phyloP scores from a whole-genome alignment of 2,113 vertebrate species.

The Epinephelus fuscoguttatus region DNA sequence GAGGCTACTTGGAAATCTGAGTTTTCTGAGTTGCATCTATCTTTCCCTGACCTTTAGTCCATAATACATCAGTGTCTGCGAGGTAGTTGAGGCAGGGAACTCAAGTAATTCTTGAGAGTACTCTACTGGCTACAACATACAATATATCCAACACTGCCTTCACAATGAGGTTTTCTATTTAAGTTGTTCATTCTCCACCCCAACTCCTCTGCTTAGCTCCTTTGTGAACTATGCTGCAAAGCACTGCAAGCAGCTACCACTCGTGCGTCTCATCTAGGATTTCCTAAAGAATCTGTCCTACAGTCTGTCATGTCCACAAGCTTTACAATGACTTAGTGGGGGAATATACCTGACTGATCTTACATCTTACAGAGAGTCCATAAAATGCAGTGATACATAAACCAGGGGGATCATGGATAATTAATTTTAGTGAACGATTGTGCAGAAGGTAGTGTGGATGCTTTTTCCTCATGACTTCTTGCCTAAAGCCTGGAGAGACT shows the following conservation, averaged over 20 bases:
- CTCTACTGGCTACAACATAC: background rate
- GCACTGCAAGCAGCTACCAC: background rate
- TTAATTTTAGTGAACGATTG: conserved; percentile 53
- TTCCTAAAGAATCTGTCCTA: conserved; percentile 18
- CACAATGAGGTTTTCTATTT: background rate
- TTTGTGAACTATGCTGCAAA: conserved; percentile 16
- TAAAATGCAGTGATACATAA: conserved; percentile 17
- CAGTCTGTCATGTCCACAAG: background rate
- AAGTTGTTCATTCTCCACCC: background rate
- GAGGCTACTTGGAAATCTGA: background rate
- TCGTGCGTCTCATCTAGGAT: background rate
- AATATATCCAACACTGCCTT: background rate
- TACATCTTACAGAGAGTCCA: background rate
- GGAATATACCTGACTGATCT: background rate
- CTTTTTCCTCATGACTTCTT: conserved; percentile 34
- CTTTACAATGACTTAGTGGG: background rate
- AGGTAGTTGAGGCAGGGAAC: background rate
- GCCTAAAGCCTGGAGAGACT: conserved; percentile 40
- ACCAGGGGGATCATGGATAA: conserved; percentile 35
- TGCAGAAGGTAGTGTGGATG: conserved; percentile 10
- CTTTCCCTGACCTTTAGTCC: background rate
- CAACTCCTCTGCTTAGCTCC: background rate
- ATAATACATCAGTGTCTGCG: background rate
- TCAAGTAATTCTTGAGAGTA: background rate
- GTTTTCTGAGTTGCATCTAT: background rate